Base-by-base conservation (phyloP, 92 coral and sea anemone genomes). In the Ricordea florida region DNA sequence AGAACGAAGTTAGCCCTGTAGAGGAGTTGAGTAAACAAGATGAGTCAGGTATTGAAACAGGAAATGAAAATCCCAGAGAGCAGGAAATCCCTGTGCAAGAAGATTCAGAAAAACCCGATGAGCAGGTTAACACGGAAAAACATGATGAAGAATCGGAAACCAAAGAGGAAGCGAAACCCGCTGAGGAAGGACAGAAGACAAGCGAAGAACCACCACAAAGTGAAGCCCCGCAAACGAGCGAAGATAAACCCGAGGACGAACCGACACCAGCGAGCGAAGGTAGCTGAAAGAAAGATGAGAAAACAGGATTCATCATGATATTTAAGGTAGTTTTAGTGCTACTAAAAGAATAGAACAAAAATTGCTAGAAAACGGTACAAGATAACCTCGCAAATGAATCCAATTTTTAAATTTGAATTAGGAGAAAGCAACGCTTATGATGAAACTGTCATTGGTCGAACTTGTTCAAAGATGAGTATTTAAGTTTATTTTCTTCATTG, bases 201-300 rank as follows among this genome's bases (percentile, higher is more conserved):
- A 48, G 47, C 7, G 74, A 10, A 61, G 80, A 38, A 10, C 52
- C 43, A 34, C 57, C 60, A 72, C 50, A 18, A 16, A n/a, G n/a
- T n/a, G 47, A 22, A 32, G 61, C 29, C 22, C 42, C 49, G 30
- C 51, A 30, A 27, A 26, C 24, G 34, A 29, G 43, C 34, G 34
- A 64, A 45, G 88, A 62, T 4, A 65, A 73, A 15, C 45, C 41
- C n/a, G 86, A 79, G 37, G 67, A 29, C 37, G 26, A 59, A 3
- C 31, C 62, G 21, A 37, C 55, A 56, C 29, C 38, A 20, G 20
- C 31, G 26, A 53, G 7, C 24, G 86, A 80, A 27, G 86, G 44
- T 51, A 57, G 2, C 27, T 46, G 45, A 35, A 20, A 59, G 56
- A 79, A 70, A 22, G 70, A 55, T 53, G 66, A 16, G n/a, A 30